Base-by-base conservation (phyloP, 2,113 vertebrate genomes). In the Platysternon megacephalum region DNA sequence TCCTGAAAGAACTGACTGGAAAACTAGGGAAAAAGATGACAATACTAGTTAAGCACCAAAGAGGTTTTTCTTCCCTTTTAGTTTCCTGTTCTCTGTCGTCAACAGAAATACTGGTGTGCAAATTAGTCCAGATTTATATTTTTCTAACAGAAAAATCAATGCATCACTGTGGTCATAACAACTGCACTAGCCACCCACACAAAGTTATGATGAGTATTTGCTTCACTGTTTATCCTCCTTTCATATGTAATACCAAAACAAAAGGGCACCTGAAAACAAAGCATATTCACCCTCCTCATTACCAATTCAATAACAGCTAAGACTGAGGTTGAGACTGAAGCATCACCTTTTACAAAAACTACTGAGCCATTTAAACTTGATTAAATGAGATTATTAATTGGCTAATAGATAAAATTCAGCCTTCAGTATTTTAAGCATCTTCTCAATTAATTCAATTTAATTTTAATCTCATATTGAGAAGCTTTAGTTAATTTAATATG, bases 381-480 rank as follows among this genome's bases (percentile, higher is more conserved):
- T 39, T 9, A 96, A 85, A 28, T 52, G 46, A 92, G 65, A 74
- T 87, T 88, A 76, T 9, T 80, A 16, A 88, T 76, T 82, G 88
- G 17, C 39, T 86, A 76, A 72, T 3, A 89, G 35, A 5, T 7
- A 52, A 9, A 11, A 86, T 52, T 88, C 90, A 26, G 7, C 21
- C 26, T 48, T 79, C 17, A 89, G 28, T 8, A 26, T 55, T 55
- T 85, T 87, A 79, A 76, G 0, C 5, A 46, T 11, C 46, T 53
- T 89, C 53, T 53, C 85, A 78, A 21, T 14, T 49, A 61, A 94
- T 86, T 86, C 56, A 84, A 84, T 81, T 86, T 86, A 72, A 91
- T 92, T 87, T 92, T 88, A 79, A 74, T 88, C 74, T 88, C 22
- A 46, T 84, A 84, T 88, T 84, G 79, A 92, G 82, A 49, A 55